These are phyloP conservation scores for Hydriomena furcata DNA, from an alignment of 2,888 invertebrate genomes.

Conservation along the genomic window DNA sequence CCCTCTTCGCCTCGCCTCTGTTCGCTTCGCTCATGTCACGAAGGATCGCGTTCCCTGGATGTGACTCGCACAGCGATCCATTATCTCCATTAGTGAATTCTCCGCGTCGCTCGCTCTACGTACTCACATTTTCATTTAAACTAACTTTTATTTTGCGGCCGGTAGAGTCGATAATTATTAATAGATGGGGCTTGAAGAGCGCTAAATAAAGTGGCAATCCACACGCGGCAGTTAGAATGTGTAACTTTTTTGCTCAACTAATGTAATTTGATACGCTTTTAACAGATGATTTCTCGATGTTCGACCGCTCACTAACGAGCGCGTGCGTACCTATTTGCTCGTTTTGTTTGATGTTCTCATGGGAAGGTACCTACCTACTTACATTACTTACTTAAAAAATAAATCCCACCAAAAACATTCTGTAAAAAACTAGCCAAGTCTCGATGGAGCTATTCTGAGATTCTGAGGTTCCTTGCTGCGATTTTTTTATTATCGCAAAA, in stretches of 20 bases:
- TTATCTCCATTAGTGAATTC: slow-evolving; percentile 1
- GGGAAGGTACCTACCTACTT: too few species aligned
- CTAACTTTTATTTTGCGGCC: not conserved
- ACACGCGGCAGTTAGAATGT: slow-evolving; percentile 1
- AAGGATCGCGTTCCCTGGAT: not conserved
- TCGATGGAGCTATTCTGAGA: too few species aligned
- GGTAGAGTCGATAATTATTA: not conserved
- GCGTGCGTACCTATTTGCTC: not conserved
- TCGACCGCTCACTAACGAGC: not conserved
- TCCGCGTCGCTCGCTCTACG: not conserved
- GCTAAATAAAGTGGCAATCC: not conserved
- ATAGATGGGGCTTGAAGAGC: not conserved
- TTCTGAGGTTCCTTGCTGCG: too few species aligned
- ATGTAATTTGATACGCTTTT: slow-evolving; percentile 35
- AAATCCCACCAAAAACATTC: too few species aligned
- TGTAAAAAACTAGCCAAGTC: too few species aligned
- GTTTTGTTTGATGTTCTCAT: not conserved
- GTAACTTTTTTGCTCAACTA: slow-evolving; percentile 24
- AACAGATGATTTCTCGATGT: slow-evolving; percentile 17
- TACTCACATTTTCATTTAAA: not conserved
- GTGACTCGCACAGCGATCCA: slow-evolving; percentile 1
- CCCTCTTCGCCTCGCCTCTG: not conserved
- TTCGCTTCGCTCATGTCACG: not conserved
- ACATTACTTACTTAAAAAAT: too few species aligned
- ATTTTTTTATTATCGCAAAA: too few species aligned